Evolutionary conservation across 1,140 invertebrate genomes (phyloP).

Genomic region (Bacillus rossius): DNA sequence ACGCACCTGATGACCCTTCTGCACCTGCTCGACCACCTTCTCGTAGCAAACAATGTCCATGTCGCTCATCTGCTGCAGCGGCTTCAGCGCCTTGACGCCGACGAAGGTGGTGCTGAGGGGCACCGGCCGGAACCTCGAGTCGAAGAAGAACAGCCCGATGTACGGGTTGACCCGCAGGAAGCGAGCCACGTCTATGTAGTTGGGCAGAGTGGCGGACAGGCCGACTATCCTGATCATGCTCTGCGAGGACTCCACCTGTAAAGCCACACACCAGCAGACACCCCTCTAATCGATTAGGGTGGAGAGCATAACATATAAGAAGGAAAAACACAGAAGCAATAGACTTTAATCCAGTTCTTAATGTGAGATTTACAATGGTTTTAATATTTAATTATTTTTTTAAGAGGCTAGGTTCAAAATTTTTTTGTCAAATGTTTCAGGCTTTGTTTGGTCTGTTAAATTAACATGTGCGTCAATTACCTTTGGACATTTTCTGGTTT

Average conservation of each 20-base stretch:
- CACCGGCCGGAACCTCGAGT: conserved; percentile 93
- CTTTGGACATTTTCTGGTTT: no score
- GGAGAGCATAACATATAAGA: no score
- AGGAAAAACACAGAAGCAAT: no score
- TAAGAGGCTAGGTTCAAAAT: no score
- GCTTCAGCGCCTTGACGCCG: conserved; percentile 78
- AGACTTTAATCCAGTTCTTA: no score
- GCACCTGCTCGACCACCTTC: conserved; percentile 82
- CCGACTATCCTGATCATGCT: conserved; percentile 98
- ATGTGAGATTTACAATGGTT: no score
- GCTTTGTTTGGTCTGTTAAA: no score
- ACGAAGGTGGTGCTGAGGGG: conserved; percentile 91
- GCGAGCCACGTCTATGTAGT: conserved; percentile 93
- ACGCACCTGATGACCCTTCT: conserved; percentile 78
- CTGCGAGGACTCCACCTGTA: conserved; percentile 85
- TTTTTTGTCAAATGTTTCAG: no score
- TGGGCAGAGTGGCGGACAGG: conserved; percentile 95
- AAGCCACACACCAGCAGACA: conserved; percentile 16
- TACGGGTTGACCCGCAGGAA: conserved; percentile 93
- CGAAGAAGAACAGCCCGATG: conserved; percentile 95
- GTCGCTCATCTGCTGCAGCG: conserved; percentile 69
- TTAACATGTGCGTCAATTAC: no score
- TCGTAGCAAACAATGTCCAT: conserved; percentile 96
- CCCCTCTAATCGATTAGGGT: no score
- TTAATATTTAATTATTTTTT: no score